These are phyloP conservation scores for Trididemnum clinides DNA, from an alignment of 23 tunicate genomes.

Conservation along the genomic window DNA sequence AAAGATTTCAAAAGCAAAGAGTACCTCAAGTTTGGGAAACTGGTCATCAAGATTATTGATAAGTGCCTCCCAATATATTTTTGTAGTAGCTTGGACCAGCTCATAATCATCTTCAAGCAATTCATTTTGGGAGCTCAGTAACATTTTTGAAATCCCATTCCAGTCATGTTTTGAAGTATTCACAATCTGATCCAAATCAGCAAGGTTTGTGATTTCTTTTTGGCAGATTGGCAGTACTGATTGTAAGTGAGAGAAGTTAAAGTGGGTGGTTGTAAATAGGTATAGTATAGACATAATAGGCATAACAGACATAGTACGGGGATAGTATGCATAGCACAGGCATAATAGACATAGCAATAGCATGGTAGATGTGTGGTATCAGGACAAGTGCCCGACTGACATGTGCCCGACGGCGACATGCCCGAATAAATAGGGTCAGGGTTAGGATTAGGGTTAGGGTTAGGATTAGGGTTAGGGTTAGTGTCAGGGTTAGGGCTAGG, in stretches of 20 bases:
- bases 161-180: constrained; percentile 22
- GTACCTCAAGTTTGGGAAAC: constrained; percentile 16
- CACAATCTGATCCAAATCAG: constrained; percentile 8
- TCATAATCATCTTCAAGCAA: constrained; percentile 23
- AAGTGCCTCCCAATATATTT: constrained; percentile 27
- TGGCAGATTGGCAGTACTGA: constrained; percentile 8
- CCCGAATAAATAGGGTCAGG: too few species aligned
- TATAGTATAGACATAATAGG: too few species aligned
- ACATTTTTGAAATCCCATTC: constrained; percentile 1
- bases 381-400: too few species aligned
- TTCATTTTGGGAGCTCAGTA: constrained; percentile 11
- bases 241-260: constrained; percentile 16
- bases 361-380: too few species aligned
- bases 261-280: too few species aligned
- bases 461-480: too few species aligned
- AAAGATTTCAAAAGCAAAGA: constrained; percentile 22
- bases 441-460: too few species aligned
- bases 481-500: too few species aligned
- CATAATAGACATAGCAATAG: too few species aligned
- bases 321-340: too few species aligned
- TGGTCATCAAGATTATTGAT: constrained; percentile 20
- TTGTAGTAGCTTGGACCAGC: not conserved
- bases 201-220: constrained; percentile 14
- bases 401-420: too few species aligned
- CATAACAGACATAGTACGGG: too few species aligned